Conservation (phyloP, 2,113 vertebrate species). For the Malurus melanocephalus region DNA sequence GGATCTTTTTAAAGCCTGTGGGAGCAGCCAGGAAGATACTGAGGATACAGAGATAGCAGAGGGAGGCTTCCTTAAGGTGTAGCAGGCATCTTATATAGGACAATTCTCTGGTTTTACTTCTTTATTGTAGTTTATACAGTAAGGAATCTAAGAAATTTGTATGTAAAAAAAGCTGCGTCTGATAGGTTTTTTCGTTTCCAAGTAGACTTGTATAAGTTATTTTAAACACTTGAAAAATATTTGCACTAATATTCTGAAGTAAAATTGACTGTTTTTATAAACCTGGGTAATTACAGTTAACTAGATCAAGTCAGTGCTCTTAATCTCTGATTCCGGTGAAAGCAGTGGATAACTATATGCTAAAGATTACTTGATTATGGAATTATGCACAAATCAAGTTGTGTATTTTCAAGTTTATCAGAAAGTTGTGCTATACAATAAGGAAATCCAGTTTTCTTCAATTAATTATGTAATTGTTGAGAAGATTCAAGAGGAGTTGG, state of each 20-base stretch:
- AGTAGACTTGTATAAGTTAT: not conserved
- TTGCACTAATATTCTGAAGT: not conserved
- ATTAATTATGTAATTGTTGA: not conserved
- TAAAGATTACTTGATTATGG: not conserved
- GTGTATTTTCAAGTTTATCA: not conserved
- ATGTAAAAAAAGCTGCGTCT: not conserved
- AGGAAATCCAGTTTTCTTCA: not conserved
- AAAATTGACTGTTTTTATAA: not conserved
- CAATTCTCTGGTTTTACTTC: not conserved
- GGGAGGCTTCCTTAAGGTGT: constrained; percentile 65
- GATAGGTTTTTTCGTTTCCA: not conserved
- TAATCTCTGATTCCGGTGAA: not conserved
- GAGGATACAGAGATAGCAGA: constrained; percentile 69
- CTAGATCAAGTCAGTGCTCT: not conserved
- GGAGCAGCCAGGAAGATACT: constrained; percentile 70
- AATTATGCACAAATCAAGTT: not conserved
- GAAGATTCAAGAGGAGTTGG: not conserved
- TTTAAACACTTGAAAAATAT: not conserved
- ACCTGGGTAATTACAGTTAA: not conserved
- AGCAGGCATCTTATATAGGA: constrained; percentile 42
- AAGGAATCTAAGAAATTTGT: not conserved
- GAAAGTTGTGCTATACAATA: not conserved
- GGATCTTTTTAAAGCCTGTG: constrained; percentile 69
- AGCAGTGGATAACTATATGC: not conserved
- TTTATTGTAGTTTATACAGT: constrained; percentile 11